Base-by-base conservation (phyloP, 2,113 vertebrate genomes). In the Collichthys lucidus region DNA sequence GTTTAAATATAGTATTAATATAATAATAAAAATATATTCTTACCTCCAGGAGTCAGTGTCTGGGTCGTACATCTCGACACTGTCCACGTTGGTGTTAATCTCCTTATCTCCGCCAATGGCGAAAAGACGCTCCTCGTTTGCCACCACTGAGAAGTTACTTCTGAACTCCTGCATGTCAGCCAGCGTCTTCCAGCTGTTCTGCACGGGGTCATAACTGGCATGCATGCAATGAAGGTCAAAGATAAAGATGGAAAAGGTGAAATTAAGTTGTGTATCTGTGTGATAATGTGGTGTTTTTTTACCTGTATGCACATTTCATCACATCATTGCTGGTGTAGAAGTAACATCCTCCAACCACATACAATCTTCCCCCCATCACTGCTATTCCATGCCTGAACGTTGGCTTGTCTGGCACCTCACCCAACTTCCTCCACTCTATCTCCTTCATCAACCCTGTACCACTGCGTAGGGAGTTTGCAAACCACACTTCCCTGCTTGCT, bases 251-350 rank as follows among this genome's bases (percentile, higher is more conserved):
- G n/a, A n/a, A n/a, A n/a, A 4, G 7, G 14, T 50, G 4, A 57
- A 52, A 19, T 1, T 14, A 61, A 22, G 1, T 10, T 61, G 9
- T 31, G 19, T 0, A 20, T 29, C 31, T 68, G 17, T 50, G 46
- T 40, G 2, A 61, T 6, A 31, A 24, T 71, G 11, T 49, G 4
- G 1, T 40, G 11, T 44, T 40, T 31, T 31, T 29, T 92, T 91
- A 98, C 97, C 96, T 97, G 95, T 96, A 96, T 55, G 93, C 95
- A 3, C 96, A 97, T 86, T 96, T 93, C 94, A 98, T 94, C 1
- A 94, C 95, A 85, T 96, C 94, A 62, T 80, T 42, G 78, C 94
- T 92, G 1, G 96, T 88, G 0, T 98, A 98, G 93, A 96, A 97
- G 88, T 95, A 92, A 66, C 97, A 97, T 24, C 97, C 97, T 47